A percentile compares a stretch with the other conserved stretches of the same genome.
Conservation (phyloP, 2,888 invertebrate species). For the Lacanobia wlatinum region DNA sequence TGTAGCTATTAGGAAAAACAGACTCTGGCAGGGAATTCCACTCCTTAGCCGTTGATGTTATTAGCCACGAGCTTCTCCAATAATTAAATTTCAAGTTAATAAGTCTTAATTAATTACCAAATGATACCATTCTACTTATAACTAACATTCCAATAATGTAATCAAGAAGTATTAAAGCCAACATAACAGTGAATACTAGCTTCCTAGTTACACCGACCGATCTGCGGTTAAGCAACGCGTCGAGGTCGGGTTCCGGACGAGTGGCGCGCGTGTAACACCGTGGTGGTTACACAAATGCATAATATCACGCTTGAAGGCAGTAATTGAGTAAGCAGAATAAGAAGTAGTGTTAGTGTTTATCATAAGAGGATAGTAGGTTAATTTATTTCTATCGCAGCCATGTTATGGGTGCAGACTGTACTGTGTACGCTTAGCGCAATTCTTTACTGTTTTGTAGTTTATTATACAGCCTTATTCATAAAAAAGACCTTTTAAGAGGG, state of each 20-base stretch:
- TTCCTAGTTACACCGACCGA: slow-evolving; percentile 37
- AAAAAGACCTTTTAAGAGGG: too few species aligned
- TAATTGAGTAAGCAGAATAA: slow-evolving; percentile 41
- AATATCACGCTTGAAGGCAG: slow-evolving; percentile 27
- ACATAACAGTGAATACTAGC: slow-evolving; percentile 27
- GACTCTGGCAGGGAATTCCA: too few species aligned
- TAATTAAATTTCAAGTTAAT: too few species aligned
- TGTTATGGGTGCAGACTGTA: background rate
- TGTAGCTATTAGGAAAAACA: too few species aligned
- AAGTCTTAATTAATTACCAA: background rate
- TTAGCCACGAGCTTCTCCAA: too few species aligned
- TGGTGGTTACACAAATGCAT: slow-evolving; percentile 44
- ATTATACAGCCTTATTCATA: too few species aligned
- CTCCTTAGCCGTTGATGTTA: too few species aligned
- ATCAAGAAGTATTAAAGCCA: slow-evolving; percentile 9
- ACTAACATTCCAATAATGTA: slow-evolving; percentile 8
- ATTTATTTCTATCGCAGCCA: background rate
- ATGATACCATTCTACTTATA: background rate
- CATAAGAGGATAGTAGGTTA: slow-evolving; percentile 13
- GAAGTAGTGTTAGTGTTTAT: slow-evolving; percentile 14
- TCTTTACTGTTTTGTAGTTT: too few species aligned
- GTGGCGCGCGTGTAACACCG: slow-evolving; percentile 37
- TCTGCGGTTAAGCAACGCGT: slow-evolving; percentile 41
- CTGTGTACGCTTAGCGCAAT: background rate
- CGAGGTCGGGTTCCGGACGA: slow-evolving; percentile 50